phyloP scores from a whole-genome alignment of 2,888 invertebrate genomes.

The Ommatoiulus sabulosus region DNA sequence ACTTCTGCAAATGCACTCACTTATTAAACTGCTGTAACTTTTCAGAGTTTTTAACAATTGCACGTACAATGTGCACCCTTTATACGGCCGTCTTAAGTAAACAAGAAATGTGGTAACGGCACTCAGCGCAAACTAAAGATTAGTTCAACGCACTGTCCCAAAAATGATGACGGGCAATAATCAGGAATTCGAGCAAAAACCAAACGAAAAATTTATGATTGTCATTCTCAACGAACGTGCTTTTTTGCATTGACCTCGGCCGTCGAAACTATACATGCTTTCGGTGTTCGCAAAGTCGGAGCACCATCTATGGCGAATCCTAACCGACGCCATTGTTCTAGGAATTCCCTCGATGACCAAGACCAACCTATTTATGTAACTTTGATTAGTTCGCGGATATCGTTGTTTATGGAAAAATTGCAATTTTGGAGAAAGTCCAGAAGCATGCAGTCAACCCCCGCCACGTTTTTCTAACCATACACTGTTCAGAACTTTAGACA shows the following conservation, averaged over 20 bases:
- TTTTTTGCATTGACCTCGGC: background rate
- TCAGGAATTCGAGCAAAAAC: background rate
- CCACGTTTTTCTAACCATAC: background rate
- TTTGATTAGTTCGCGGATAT: too few species aligned
- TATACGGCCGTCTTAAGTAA: too few species aligned
- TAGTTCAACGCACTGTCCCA: constrained; percentile 22
- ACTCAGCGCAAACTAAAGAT: background rate
- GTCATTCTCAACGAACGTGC: background rate
- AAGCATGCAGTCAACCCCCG: background rate
- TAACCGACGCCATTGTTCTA: too few species aligned
- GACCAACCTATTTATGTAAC: too few species aligned
- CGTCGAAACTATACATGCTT: background rate
- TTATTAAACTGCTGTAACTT: too few species aligned
- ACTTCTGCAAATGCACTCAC: too few species aligned
- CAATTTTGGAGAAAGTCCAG: background rate
- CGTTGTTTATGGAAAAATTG: too few species aligned
- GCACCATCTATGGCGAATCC: background rate
- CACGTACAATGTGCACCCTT: too few species aligned
- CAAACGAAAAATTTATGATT: background rate
- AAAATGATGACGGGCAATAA: background rate
- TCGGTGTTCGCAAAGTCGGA: background rate
- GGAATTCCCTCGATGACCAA: too few species aligned
- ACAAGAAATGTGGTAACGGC: too few species aligned
- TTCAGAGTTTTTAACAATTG: too few species aligned
- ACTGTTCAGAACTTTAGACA: background rate